Evolutionary conservation across 1,140 invertebrate species (phyloP).

Genomic region (Phenacoccus solenopsis): DNA sequence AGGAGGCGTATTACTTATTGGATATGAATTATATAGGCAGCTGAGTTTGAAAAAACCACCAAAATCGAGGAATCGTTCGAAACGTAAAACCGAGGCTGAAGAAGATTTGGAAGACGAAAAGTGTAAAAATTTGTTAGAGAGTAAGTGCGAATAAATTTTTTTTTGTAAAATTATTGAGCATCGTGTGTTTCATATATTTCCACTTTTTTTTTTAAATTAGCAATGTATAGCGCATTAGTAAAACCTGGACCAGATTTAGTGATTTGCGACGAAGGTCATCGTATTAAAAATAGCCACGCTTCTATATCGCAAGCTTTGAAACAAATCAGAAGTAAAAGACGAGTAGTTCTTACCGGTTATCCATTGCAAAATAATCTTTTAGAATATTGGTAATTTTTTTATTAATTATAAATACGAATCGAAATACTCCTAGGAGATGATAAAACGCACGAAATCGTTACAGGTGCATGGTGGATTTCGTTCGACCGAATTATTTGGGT

Average conservation of each 20-base stretch:
- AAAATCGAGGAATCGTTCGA: conserved; percentile 43
- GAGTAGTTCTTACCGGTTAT: conserved; percentile 87
- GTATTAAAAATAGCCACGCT: conserved; percentile 92
- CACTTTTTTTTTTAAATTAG: conserved; percentile 39
- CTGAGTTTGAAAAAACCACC: conserved; percentile 64
- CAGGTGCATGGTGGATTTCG: conserved; percentile 86
- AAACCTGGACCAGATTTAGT: conserved; percentile 88
- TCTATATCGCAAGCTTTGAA: conserved; percentile 85
- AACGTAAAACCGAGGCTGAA: conserved; percentile 38
- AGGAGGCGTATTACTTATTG: conserved; percentile 91
- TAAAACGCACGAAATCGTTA: not conserved
- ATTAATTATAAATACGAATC: not conserved
- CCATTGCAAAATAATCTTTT: conserved; percentile 92
- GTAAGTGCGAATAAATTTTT: conserved; percentile 35
- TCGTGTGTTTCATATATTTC: not conserved
- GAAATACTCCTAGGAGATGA: too few species aligned
- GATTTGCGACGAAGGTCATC: conserved; percentile 89
- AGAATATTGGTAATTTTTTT: conserved; percentile 64
- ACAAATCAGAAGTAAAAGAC: conserved; percentile 75
- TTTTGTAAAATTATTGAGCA: not conserved
- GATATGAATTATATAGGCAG: conserved; percentile 91
- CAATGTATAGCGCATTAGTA: conserved; percentile 74
- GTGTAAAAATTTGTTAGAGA: conserved; percentile 70
- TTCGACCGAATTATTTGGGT: conserved; percentile 82
- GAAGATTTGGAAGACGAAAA: conserved; percentile 53